phyloP scores from a whole-genome alignment of 2,888 invertebrate genomes.

The Parthenolecanium corni region DNA sequence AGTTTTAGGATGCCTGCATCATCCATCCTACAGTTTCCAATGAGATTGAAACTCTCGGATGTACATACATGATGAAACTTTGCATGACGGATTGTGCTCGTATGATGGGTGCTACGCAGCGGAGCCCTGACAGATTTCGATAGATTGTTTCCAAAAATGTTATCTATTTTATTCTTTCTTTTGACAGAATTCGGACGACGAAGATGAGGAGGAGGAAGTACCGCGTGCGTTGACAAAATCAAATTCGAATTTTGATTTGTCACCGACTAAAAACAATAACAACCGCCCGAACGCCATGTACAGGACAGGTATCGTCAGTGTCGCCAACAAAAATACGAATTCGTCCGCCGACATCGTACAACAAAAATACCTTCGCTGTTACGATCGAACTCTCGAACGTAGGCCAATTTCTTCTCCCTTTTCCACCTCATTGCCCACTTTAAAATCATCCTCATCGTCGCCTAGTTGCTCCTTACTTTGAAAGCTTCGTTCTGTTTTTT shows the following conservation, averaged over 20 bases:
- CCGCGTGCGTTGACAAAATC: conserved; percentile 2
- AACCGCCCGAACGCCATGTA: conserved; percentile 14
- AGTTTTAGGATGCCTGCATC: too few species aligned
- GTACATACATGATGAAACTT: too few species aligned
- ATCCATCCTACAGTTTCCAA: too few species aligned
- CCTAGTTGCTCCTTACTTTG: conserved; percentile 8
- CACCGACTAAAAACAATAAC: background rate
- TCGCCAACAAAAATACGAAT: conserved; percentile 7
- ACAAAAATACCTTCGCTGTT: conserved; percentile 4
- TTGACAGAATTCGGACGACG: conserved; percentile 30
- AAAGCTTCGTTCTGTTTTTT: background rate
- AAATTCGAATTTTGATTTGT: background rate
- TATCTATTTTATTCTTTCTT: background rate
- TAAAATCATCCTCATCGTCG: conserved; percentile 13
- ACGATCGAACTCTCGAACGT: conserved; percentile 17
- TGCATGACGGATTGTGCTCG: too few species aligned
- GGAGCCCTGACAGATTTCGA: too few species aligned
- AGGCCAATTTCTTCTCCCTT: conserved; percentile 12
- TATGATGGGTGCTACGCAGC: too few species aligned
- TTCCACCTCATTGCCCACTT: conserved; percentile 4
- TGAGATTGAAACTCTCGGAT: too few species aligned
- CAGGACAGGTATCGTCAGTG: conserved; percentile 27
- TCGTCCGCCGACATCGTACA: conserved; percentile 16
- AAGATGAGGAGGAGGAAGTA: conserved; percentile 28
- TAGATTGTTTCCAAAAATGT: too few species aligned